Evolutionary conservation across 92 coral and sea anemone species (phyloP).

Genomic region (Siderastrea radians): DNA sequence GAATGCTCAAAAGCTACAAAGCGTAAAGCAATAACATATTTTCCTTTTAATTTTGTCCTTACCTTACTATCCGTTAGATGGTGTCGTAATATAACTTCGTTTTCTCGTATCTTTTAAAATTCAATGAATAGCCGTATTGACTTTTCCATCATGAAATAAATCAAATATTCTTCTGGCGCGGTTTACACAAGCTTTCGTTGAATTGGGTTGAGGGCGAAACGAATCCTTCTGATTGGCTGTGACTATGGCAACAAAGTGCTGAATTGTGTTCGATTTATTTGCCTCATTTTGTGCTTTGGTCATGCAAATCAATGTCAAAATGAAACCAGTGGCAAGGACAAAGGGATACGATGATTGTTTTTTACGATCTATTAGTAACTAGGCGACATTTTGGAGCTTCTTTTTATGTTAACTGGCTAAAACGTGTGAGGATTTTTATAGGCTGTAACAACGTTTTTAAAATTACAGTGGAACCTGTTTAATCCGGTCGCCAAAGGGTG

Average conservation of each 20-base stretch:
- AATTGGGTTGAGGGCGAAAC: not conserved
- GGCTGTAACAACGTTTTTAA: too few species aligned
- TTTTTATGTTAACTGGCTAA: too few species aligned
- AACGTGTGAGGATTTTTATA: too few species aligned
- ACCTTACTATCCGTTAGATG: not conserved
- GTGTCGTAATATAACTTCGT: not conserved
- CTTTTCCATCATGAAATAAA: slow-evolving; percentile 16
- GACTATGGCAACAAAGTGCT: not conserved
- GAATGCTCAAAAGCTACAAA: not conserved
- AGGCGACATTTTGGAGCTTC: too few species aligned
- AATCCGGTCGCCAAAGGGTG: too few species aligned
- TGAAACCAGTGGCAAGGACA: not conserved
- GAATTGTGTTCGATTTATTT: not conserved
- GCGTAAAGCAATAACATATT: not conserved
- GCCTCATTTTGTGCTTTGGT: not conserved
- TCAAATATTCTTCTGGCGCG: slow-evolving; percentile 1
- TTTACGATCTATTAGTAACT: too few species aligned
- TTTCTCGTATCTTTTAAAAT: not conserved
- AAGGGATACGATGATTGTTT: not conserved
- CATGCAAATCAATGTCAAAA: slow-evolving; percentile 10
- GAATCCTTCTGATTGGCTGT: slow-evolving; percentile 16
- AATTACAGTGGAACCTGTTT: too few species aligned
- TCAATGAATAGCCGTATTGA: slow-evolving; percentile 9
- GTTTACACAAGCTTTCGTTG: slow-evolving; percentile 13
- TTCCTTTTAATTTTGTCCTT: not conserved